Evolutionary conservation across 1,140 invertebrate genomes (phyloP), one percentile per base, ranked within the genome.

Genomic region (Tyrophagus putrescentiae): DNA sequence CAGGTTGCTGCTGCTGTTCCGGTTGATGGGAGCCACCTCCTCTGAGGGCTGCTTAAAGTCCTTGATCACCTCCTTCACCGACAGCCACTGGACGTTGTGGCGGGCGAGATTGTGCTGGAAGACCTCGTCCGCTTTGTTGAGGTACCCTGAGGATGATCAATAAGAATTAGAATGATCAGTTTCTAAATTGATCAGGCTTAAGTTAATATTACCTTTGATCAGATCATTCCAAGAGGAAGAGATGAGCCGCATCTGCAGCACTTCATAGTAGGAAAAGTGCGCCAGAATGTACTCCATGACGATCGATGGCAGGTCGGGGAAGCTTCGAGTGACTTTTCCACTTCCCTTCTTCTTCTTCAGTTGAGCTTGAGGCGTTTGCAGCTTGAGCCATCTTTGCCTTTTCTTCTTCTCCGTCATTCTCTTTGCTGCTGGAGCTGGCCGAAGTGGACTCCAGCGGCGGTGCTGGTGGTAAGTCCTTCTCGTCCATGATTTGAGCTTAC

Each of bases 271-370:
- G 60, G 88, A 85, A 65, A 95, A 75, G 69, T 88, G 79, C 64
- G 82, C 80, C 61, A 95, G 77, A 69, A 95, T 91, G 70, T 88
- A 90, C 72, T 94, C 90, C 57, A 95, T 73, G 48, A 95, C 80
- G 78, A 94, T 88, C 72, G 93, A 86, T 7, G 92, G 90, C 60
- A 95, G 75, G 64, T 75, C 70, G 32, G 67, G 57, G 21, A 77
- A 72, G 31, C 9, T 58, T n/a, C n/a, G n/a, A n/a, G n/a, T n/a
- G n/a, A n/a, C n/a, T n/a, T n/a, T n/a, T n/a, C n/a, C n/a, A n/a
- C n/a, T n/a, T n/a, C n/a, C n/a, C n/a, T n/a, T n/a, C n/a, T n/a
- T n/a, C n/a, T n/a, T n/a, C n/a, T n/a, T n/a, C n/a, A n/a, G n/a
- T n/a, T n/a, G n/a, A n/a, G n/a, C n/a, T n/a, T n/a, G n/a, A n/a